Evolutionary conservation across 1,140 invertebrate species (phyloP).

Genomic region (Propsilocerus akamusi): DNA sequence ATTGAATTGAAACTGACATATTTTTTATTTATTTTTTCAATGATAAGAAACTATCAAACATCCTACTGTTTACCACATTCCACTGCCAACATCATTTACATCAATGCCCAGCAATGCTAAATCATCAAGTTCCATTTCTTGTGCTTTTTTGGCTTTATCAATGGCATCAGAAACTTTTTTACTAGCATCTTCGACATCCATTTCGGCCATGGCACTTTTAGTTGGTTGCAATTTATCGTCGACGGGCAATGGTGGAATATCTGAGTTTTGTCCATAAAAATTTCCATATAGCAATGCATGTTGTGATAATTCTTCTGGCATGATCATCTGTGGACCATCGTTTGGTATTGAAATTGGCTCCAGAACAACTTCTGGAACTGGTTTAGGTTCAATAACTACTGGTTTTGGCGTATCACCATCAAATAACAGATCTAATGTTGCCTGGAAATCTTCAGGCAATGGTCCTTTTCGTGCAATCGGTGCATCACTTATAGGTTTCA

Average conservation of each 20-base stretch:
- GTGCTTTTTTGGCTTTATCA: background rate
- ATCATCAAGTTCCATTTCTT: background rate
- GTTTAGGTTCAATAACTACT: background rate
- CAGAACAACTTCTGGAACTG: background rate
- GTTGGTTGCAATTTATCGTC: background rate
- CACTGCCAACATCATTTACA: background rate
- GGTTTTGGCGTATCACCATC: slow-evolving; percentile 19
- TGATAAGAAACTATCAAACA: too few species aligned
- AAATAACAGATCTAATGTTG: slow-evolving; percentile 51
- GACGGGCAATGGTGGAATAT: background rate
- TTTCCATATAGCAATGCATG: background rate
- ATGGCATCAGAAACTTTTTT: background rate
- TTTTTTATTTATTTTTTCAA: too few species aligned
- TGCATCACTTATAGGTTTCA: slow-evolving; percentile 11
- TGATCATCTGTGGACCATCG: background rate
- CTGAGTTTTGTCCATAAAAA: background rate
- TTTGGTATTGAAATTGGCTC: background rate
- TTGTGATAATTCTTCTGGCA: background rate
- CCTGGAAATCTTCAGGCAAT: slow-evolving; percentile 43
- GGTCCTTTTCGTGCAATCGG: slow-evolving; percentile 14
- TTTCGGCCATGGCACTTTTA: background rate
- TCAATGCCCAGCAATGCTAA: background rate
- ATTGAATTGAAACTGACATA: too few species aligned
- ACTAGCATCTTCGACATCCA: background rate
- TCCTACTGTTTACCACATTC: background rate